phyloP scores from a whole-genome alignment of 2,888 invertebrate species.

The Calameuta idolon region DNA sequence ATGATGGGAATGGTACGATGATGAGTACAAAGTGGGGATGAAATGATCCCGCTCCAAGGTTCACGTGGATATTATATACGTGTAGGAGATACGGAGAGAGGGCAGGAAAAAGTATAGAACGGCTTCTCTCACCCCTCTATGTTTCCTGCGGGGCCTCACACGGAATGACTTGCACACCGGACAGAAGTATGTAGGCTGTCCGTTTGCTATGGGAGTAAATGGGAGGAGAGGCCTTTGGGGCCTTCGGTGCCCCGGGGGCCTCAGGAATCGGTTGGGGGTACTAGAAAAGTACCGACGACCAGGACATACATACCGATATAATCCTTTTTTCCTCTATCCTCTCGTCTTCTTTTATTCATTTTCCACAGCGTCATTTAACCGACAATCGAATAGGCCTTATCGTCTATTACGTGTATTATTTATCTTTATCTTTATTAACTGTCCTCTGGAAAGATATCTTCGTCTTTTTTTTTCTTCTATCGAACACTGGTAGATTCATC shows the following conservation, averaged over 20 bases:
- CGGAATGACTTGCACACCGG: constrained; percentile 8
- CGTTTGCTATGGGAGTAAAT: constrained; percentile 1
- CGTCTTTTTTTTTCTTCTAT: background rate
- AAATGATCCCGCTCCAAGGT: background rate
- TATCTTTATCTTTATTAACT: constrained; percentile 6
- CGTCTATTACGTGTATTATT: constrained; percentile 5
- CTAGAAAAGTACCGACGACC: background rate
- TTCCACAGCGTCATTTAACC: background rate
- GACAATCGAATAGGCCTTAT: background rate
- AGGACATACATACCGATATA: background rate
- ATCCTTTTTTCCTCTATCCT: background rate
- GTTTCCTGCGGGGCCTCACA: background rate
- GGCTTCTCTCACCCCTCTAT: background rate
- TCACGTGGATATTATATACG: background rate
- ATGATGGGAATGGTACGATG: background rate
- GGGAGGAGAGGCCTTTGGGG: background rate
- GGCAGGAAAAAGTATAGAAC: background rate
- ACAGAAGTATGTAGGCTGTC: constrained; percentile 21
- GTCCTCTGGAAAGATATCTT: background rate
- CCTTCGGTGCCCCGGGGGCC: background rate
- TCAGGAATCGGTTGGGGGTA: background rate
- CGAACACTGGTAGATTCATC: background rate
- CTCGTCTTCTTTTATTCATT: background rate
- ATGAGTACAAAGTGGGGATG: background rate
- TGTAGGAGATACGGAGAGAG: background rate